A percentile compares a stretch with the other conserved stretches of the same genome.
Conservation (phyloP, 2,888 invertebrate genomes). For the Priocnemis perturbator region DNA sequence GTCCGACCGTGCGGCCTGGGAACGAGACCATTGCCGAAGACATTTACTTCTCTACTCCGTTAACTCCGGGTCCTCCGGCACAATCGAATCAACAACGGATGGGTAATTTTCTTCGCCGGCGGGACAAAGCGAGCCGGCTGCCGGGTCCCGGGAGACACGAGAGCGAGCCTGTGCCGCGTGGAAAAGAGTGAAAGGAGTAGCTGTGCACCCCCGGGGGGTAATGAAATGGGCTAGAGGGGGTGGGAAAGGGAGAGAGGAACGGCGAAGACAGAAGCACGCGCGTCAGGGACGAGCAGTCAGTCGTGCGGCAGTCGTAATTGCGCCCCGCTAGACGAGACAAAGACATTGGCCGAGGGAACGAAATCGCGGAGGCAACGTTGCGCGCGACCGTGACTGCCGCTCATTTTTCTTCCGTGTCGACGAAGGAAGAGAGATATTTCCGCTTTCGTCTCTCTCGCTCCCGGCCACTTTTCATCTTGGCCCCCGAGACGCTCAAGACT, state of each 20-base stretch:
- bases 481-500: too few relatives aligned
- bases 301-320: conserved; percentile 10
- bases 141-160: conserved; percentile 3
- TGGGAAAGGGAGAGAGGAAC: background rate
- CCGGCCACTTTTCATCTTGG: too few relatives aligned
- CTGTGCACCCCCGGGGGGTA: background rate
- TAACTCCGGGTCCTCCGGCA: conserved; percentile 50
- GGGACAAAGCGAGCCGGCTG: conserved; percentile 44
- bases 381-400: too few relatives aligned
- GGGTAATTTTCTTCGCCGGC: conserved; percentile 55
- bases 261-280: background rate
- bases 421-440: too few relatives aligned
- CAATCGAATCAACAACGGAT: conserved; percentile 64
- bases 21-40: conserved; percentile 49
- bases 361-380: too few relatives aligned
- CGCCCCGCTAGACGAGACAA: conserved; percentile 1
- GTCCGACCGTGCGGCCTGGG: background rate
- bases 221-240: background rate
- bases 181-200: conserved; percentile 1
- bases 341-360: conserved; percentile 1
- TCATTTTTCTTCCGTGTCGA: too few relatives aligned
- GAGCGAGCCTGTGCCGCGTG: background rate
- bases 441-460: too few relatives aligned
- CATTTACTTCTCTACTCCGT: conserved; percentile 59
- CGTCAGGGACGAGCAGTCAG: background rate